phyloP scores from a whole-genome alignment of 2,797 vertebrate genomes.

The Falco rusticolus region DNA sequence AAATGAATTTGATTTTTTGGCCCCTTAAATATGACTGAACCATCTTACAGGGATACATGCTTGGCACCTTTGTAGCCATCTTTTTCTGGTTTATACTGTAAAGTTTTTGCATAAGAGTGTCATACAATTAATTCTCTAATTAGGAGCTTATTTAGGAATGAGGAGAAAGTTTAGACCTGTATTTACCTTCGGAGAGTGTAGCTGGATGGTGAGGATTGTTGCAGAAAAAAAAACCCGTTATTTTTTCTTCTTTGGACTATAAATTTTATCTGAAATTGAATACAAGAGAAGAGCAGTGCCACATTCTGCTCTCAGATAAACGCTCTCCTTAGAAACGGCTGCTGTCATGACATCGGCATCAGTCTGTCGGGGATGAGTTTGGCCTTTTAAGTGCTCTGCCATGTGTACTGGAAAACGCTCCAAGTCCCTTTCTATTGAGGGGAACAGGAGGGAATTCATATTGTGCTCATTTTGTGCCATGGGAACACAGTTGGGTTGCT shows the following conservation, averaged over 20 bases:
- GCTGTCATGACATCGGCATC: background rate
- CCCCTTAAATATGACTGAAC: background rate
- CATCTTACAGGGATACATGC: background rate
- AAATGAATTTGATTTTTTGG: background rate
- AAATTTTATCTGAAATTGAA: background rate
- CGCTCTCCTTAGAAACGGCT: background rate
- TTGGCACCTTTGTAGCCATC: background rate
- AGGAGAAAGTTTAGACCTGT: background rate
- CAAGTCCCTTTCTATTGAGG: background rate
- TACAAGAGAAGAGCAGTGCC: background rate
- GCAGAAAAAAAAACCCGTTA: accelerated
- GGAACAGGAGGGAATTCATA: background rate
- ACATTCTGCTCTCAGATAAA: background rate
- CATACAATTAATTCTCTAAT: background rate
- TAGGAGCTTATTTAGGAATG: background rate
- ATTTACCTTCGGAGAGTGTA: background rate
- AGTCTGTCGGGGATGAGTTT: background rate
- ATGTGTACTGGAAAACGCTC: background rate
- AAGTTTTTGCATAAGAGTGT: background rate
- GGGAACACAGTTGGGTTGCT: background rate
- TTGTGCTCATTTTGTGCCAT: background rate
- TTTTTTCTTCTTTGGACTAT: background rate
- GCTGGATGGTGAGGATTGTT: background rate
- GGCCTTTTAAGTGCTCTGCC: background rate
- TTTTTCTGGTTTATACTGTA: background rate